A percentile compares a stretch with the other conserved stretches of the same genome.
phyloP scores from a whole-genome alignment of 2,113 vertebrate species.

The Nothoprocta pentlandii region DNA sequence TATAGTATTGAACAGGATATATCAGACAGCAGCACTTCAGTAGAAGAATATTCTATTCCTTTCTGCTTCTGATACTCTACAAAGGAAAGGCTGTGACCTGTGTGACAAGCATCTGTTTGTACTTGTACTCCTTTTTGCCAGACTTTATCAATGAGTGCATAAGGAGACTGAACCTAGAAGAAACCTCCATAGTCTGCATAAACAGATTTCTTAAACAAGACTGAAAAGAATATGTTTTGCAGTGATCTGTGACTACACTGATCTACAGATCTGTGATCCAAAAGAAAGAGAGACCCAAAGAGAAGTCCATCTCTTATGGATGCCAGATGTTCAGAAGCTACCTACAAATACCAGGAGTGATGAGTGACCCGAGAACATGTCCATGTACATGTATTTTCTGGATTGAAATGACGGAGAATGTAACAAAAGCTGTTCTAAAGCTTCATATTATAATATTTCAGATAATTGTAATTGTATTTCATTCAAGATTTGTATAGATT shows the following conservation, averaged over 20 bases:
- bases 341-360: not conserved
- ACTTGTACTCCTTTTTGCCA: not conserved
- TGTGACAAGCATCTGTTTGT: accelerated
- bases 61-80: not conserved
- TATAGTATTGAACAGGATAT: not conserved
- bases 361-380: not conserved
- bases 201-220: not conserved
- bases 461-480: not conserved
- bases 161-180: not conserved
- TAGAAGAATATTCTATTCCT: not conserved
- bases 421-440: not conserved
- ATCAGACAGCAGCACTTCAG: not conserved
- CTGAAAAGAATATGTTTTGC: not conserved
- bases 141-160: not conserved
- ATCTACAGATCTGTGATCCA: not conserved
- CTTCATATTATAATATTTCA: constrained; percentile 5
- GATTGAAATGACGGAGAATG: not conserved
- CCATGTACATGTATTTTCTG: not conserved
- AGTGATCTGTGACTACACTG: not conserved
- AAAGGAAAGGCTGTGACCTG: not conserved
- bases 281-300: not conserved
- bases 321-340: not conserved
- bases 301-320: not conserved
- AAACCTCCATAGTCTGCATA: not conserved
- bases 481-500: not conserved